Base-by-base conservation (phyloP, 2,797 vertebrate species). In the Carapus acus region DNA sequence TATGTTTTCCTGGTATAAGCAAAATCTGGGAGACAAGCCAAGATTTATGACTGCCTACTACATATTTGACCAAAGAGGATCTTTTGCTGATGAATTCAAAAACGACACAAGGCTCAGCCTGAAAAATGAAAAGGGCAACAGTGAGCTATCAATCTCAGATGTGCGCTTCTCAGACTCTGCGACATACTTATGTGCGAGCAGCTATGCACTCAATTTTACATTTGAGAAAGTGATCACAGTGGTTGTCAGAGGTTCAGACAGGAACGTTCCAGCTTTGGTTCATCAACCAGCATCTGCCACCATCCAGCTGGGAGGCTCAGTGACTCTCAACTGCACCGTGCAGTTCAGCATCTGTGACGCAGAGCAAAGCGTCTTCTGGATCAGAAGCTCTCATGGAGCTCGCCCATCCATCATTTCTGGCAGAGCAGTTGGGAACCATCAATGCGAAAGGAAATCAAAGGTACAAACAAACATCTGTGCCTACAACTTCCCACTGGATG, bases 341-440 rank as follows among this genome's bases (percentile, higher is more conserved):
- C n/a, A n/a, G n/a, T 20, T 58, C 31, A 42, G 60, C 36, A 69
- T 5, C 47, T 75, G 73, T 67, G 57, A 38, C 29, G 67, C 38
- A 78, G 41, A 57, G n/a, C 58, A 20, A 19, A 75, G 50, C 20
- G 70, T 84, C 39, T 74, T 75, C 71, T 84, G 76, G 79, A 57
- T 79, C 43, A 68, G 39, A 58, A 41, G 14, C 24, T 48, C 61
- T n/a, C 44, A 45, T 49, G 44, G 60, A 19, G 56, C 67, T 63
- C 56, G 9, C n/a, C 63, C 61, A 55, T 53, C 50, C 61, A 24
- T 76, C 15, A 69, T 77, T 43, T 62, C 73, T 54, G 54, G 49
- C n/a, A 13, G 54, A 38, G 55, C 23, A 56, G 36, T 27, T 14
- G 56, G 31, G 8, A 43, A 37, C 37, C 62, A 19, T 47, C 58